Percentiles rank a stretch among this genome's conserved stretches.
These are phyloP conservation scores for Cetoscarus ocellatus DNA, from an alignment of 2,797 vertebrate genomes.

Conservation along the genomic window DNA sequence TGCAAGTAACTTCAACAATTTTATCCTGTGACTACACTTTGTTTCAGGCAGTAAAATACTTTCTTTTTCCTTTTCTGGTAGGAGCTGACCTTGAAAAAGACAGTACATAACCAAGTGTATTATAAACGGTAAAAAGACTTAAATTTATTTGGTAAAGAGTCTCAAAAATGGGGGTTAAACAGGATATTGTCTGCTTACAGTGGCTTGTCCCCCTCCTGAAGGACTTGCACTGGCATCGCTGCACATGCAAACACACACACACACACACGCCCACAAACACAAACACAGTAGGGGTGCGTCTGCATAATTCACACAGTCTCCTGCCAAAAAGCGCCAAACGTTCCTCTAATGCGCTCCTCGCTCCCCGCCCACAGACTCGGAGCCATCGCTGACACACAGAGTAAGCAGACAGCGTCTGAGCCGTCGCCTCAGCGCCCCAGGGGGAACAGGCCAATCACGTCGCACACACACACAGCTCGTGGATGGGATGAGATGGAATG, in stretches of 20 bases:
- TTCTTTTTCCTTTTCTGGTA: not conserved
- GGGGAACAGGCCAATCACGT: slow-evolving; percentile 75
- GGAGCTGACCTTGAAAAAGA: slow-evolving; percentile 10
- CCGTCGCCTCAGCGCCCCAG: slow-evolving; percentile 63
- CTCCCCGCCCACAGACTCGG: slow-evolving; percentile 66
- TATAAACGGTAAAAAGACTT: not conserved
- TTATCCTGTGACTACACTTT: slow-evolving; percentile 1
- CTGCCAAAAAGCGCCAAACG: slow-evolving; percentile 76
- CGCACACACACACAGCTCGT: slow-evolving; percentile 48
- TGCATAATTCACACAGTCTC: slow-evolving; percentile 78
- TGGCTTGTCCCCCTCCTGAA: slow-evolving; percentile 43
- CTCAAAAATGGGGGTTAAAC: not conserved
- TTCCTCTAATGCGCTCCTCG: slow-evolving; percentile 70
- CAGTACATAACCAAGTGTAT: not conserved
- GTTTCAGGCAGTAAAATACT: not conserved
- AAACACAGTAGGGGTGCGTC: slow-evolving; percentile 66
- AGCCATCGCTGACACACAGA: slow-evolving; percentile 78
- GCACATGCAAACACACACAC: slow-evolving; percentile 13
- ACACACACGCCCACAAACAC: slow-evolving; percentile 22
- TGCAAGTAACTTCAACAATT: not conserved
- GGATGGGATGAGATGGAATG: slow-evolving; percentile 74
- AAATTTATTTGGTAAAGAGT: slow-evolving; percentile 7
- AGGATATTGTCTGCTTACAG: slow-evolving; percentile 30
- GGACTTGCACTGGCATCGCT: slow-evolving; percentile 41
- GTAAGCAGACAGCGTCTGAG: slow-evolving; percentile 73